Evolutionary conservation across 2,888 invertebrate genomes (phyloP).

Genomic region (Elysia crispata): DNA sequence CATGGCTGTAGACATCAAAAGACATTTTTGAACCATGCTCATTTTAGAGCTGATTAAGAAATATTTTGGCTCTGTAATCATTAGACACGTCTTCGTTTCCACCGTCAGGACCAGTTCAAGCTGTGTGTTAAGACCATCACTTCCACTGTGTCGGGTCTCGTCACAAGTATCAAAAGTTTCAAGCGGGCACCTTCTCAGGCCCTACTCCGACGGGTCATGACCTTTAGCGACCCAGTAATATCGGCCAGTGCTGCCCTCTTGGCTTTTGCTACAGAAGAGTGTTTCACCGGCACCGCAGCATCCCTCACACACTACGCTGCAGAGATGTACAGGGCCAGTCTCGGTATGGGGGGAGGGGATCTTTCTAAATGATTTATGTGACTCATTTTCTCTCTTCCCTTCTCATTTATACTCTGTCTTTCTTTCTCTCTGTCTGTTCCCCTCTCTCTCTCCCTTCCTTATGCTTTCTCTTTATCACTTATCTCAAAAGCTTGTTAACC

Average conservation of each 20-base stretch:
- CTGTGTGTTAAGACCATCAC: slow-evolving; percentile 73
- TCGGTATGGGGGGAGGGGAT: slow-evolving; percentile 30
- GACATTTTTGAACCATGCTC: too few species aligned
- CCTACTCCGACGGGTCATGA: slow-evolving; percentile 67
- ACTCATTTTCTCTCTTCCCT: background rate
- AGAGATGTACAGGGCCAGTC: slow-evolving; percentile 63
- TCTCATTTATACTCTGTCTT: background rate
- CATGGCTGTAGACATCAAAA: too few species aligned
- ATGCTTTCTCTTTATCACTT: background rate
- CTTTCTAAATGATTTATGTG: background rate
- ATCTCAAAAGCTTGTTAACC: background rate
- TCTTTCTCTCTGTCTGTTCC: background rate
- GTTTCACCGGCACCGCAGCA: slow-evolving; percentile 73
- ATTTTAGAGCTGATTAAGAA: background rate
- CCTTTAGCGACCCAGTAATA: slow-evolving; percentile 74
- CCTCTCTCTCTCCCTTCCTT: background rate
- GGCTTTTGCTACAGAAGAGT: slow-evolving; percentile 72
- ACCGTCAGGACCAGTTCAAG: slow-evolving; percentile 68
- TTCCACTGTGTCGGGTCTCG: slow-evolving; percentile 70
- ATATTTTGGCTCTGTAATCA: background rate
- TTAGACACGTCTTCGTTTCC: background rate
- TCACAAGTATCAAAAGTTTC: slow-evolving; percentile 72
- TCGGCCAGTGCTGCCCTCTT: slow-evolving; percentile 72
- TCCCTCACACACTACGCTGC: slow-evolving; percentile 64
- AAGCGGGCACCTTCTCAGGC: slow-evolving; percentile 63